Evolutionary conservation across 2,888 invertebrate species (phyloP).

Genomic region (Chironomus riparius): DNA sequence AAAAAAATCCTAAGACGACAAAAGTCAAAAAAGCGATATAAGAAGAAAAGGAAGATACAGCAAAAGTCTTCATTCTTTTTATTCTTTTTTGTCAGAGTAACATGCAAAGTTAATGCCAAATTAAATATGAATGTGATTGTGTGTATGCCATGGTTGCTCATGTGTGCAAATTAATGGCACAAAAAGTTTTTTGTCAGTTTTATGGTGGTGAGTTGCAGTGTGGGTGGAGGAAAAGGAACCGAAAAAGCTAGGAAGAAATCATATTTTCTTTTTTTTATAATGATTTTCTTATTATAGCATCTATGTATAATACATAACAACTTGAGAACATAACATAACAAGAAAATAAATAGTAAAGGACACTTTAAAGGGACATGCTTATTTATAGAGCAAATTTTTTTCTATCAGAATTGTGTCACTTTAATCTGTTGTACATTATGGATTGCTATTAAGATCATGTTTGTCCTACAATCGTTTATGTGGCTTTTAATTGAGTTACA

Average conservation of each 20-base stretch:
- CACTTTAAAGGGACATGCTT: neutral
- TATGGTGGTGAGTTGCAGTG: neutral
- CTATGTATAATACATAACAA: neutral
- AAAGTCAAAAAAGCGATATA: conserved; percentile 13
- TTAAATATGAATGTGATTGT: conserved; percentile 25
- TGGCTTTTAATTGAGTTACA: no score
- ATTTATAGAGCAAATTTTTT: no score
- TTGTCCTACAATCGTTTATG: no score
- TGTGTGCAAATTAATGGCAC: conserved; percentile 25
- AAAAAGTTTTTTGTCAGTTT: neutral
- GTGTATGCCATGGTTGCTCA: conserved; percentile 19
- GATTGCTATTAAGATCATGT: no score
- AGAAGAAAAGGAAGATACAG: neutral
- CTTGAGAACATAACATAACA: neutral
- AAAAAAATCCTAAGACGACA: conserved; percentile 7
- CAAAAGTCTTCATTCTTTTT: neutral
- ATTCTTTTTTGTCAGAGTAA: neutral
- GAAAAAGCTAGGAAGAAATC: neutral
- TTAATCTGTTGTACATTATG: no score
- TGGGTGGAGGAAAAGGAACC: neutral
- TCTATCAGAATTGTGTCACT: neutral
- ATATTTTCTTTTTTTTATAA: neutral
- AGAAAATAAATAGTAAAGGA: neutral
- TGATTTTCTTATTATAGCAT: neutral
- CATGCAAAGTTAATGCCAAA: conserved; percentile 26